Evolutionary conservation across 2,797 vertebrate genomes (phyloP), one percentile per base, ranked within the genome.

Genomic region (Aldrovandia affinis): DNA sequence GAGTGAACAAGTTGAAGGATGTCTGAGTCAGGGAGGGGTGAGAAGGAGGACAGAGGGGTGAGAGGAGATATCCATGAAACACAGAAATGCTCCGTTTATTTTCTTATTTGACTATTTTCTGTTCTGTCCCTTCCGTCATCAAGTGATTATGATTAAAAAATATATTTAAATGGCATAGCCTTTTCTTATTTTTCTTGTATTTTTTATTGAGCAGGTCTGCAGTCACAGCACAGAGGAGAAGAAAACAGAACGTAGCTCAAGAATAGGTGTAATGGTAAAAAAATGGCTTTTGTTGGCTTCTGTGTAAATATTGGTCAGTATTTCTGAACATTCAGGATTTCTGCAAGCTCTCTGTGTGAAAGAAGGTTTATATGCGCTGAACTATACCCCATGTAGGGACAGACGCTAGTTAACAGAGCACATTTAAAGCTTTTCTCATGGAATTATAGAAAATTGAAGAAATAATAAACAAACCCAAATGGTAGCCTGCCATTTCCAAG

Each of bases 371-470:
- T 22, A n/a, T 1, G 20, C 2, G 22, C 39, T 44, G 70, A 75
- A 44, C 70, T 25, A 36, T 9, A 9, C 36, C 39, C 33, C 70
- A 7, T 5, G 70, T 44, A 44, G 4, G 22, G 5, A 33, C 68
- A 39, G 20, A 1, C 25, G 36, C 70, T 75, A 75, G 36, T 25
- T 47, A 75, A 44, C 22, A 25, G 70, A 0, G 39, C 36, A 3
- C 70, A 75, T 44, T 75, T 42, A 22, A 75, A n/a, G 50, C 33
- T 3, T 75, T 75, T 75, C 70, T 44, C 22, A 25, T 10, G 70
- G 70, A 75, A 75, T 75, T 75, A 75, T n/a, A 75, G 70, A 75
- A 75, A 75, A 75, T 75, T 75, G 10, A 15, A 75, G 39, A 25
- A 44, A 75, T 75, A 75, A 75, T 75, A 75, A 42, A 42, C 42